Conservation (phyloP, 2,888 invertebrate genomes). For the Drosophila longiperda region DNA sequence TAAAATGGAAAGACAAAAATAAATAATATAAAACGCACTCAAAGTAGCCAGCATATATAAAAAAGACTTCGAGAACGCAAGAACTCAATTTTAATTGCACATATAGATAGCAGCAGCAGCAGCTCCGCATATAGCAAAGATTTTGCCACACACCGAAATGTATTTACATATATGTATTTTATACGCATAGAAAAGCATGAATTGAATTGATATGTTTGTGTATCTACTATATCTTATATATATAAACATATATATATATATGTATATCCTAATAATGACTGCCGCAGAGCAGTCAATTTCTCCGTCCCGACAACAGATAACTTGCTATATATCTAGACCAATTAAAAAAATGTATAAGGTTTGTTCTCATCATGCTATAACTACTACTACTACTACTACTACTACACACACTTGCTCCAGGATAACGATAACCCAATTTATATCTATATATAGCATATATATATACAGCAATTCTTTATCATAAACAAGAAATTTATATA, state of each 20-base stretch:
- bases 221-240: constrained; percentile 37
- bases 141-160: constrained; percentile 44
- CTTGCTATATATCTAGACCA: constrained; percentile 25
- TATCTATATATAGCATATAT: constrained; percentile 44
- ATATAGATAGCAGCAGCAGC: constrained; percentile 36
- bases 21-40: constrained; percentile 51
- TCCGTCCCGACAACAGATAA: constrained; percentile 47
- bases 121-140: constrained; percentile 59
- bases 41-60: constrained; percentile 58
- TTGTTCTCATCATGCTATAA: constrained; percentile 70
- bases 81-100: constrained; percentile 43
- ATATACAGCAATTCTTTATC: constrained; percentile 68
- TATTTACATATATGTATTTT: constrained; percentile 17
- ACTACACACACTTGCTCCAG: constrained; percentile 72
- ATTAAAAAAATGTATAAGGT: constrained; percentile 61
- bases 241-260: constrained; percentile 4
- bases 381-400: constrained; percentile 61
- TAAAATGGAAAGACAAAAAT: constrained; percentile 39
- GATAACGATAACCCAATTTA: constrained; percentile 65
- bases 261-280: constrained; percentile 35
- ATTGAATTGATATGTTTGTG: constrained; percentile 43
- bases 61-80: constrained; percentile 61
- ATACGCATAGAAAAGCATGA: constrained; percentile 41
- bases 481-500: constrained; percentile 50
- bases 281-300: constrained; percentile 47